Conservation (phyloP, 2,797 vertebrate genomes). For the Eremophila alpestris region DNA sequence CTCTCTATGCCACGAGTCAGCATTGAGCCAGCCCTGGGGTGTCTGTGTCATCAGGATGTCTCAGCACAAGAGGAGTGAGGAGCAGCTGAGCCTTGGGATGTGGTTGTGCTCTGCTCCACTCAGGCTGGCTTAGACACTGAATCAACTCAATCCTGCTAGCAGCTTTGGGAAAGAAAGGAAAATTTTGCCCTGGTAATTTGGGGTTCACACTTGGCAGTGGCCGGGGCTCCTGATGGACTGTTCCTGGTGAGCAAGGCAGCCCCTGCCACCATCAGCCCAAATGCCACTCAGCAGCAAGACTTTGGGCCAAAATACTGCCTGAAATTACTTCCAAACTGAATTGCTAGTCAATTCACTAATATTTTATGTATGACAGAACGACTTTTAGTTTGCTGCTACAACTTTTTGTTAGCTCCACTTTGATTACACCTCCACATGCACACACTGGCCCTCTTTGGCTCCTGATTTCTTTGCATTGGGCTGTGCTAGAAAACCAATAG, state of each 20-base stretch:
- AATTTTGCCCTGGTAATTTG: neutral
- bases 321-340: neutral
- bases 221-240: rapidly evolving
- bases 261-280: neutral
- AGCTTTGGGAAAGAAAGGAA: neutral
- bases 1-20: neutral
- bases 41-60: neutral
- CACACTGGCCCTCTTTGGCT: neutral
- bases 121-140: neutral
- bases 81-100: neutral
- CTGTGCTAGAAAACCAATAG: neutral
- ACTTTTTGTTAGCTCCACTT: neutral
- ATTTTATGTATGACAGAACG: neutral
- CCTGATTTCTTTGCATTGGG: neutral
- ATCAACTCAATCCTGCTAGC: neutral
- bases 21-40: neutral
- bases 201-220: neutral
- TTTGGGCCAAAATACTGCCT: neutral
- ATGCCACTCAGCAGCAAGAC: neutral
- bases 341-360: neutral
- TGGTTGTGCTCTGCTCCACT: neutral
- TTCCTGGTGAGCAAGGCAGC: neutral
- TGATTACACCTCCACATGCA: neutral
- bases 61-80: neutral
- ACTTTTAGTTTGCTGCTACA: neutral